Percentiles rank a stretch among this genome's conserved stretches.
phyloP scores from a whole-genome alignment of 2,113 vertebrate genomes.

The Jaculus jaculus region DNA sequence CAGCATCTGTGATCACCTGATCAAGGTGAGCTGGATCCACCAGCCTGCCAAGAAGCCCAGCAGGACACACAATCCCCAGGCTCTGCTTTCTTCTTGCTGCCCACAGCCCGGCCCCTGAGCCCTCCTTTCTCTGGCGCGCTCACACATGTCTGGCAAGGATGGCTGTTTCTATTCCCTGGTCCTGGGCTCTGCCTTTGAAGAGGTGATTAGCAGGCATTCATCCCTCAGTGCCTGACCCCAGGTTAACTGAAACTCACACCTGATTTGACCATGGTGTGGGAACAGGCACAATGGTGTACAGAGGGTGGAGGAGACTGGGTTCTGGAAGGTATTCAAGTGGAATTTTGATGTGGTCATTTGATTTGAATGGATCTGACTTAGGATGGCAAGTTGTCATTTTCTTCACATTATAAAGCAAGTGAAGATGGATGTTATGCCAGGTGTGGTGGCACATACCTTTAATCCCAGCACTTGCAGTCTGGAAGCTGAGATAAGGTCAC shows the following conservation, averaged over 20 bases:
- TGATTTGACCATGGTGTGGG: conserved; percentile 82
- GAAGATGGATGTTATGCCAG: conserved; percentile 37
- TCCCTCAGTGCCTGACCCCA: conserved; percentile 87
- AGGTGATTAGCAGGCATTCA: conserved; percentile 86
- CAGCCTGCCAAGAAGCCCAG: conserved; percentile 76
- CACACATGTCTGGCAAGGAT: conserved; percentile 84
- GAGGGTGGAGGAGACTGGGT: conserved; percentile 85
- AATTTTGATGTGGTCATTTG: conserved; percentile 76
- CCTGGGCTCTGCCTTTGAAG: conserved; percentile 84
- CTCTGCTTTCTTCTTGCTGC: conserved; percentile 81
- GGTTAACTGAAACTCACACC: conserved; percentile 85
- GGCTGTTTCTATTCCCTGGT: conserved; percentile 88
- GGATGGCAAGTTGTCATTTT: not conserved
- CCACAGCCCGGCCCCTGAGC: conserved; percentile 72
- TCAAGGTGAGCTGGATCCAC: conserved; percentile 70
- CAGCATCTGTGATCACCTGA: conserved; percentile 74
- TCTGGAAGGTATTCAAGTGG: conserved; percentile 84
- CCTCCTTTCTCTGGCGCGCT: conserved; percentile 86
- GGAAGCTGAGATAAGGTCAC: too few relatives aligned
- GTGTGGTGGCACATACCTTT: too few relatives aligned
- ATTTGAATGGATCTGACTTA: conserved; percentile 51
- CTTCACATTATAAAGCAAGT: conserved; percentile 66
- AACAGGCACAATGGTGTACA: conserved; percentile 81
- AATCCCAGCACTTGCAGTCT: too few relatives aligned
- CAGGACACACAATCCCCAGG: conserved; percentile 80